phyloP scores from a whole-genome alignment of 1,140 invertebrate species.

The Trypoxylus dichotomus region DNA sequence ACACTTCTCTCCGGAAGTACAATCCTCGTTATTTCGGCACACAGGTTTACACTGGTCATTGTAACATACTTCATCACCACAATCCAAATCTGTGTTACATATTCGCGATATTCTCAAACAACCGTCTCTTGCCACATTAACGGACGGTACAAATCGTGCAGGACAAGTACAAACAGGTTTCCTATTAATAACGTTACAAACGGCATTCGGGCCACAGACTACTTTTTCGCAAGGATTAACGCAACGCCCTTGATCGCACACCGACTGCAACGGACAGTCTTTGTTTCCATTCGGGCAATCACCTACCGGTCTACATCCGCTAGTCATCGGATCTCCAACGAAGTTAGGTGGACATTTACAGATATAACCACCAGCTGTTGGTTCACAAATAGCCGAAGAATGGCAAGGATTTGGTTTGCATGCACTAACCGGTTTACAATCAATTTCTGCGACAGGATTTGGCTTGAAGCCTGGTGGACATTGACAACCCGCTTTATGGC shows the following conservation, averaged over 20 bases:
- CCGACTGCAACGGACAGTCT: conserved; percentile 74
- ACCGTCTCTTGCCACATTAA: conserved; percentile 64
- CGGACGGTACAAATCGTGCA: conserved; percentile 66
- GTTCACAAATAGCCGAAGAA: conserved; percentile 74
- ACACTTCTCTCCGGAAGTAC: conserved; percentile 78
- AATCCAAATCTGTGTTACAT: conserved; percentile 76
- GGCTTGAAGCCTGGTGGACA: conserved; percentile 80
- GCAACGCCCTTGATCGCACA: conserved; percentile 73
- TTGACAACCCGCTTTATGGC: conserved; percentile 78
- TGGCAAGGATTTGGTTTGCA: conserved; percentile 83
- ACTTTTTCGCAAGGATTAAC: conserved; percentile 73
- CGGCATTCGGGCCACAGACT: conserved; percentile 74
- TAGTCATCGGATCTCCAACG: conserved; percentile 73
- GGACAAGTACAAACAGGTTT: conserved; percentile 76
- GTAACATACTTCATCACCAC: conserved; percentile 74
- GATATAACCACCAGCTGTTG: conserved; percentile 62
- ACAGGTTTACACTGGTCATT: conserved; percentile 82
- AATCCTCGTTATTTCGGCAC: conserved; percentile 76
- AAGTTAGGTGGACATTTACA: conserved; percentile 77
- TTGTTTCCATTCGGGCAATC: conserved; percentile 68
- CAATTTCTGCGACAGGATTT: conserved; percentile 79
- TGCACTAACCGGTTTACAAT: conserved; percentile 67
- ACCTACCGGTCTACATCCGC: conserved; percentile 75
- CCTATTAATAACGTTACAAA: conserved; percentile 75
- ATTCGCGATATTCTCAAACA: conserved; percentile 69